Base-by-base conservation (phyloP, 1,140 invertebrate species). In the Trachelipus rathkii region DNA sequence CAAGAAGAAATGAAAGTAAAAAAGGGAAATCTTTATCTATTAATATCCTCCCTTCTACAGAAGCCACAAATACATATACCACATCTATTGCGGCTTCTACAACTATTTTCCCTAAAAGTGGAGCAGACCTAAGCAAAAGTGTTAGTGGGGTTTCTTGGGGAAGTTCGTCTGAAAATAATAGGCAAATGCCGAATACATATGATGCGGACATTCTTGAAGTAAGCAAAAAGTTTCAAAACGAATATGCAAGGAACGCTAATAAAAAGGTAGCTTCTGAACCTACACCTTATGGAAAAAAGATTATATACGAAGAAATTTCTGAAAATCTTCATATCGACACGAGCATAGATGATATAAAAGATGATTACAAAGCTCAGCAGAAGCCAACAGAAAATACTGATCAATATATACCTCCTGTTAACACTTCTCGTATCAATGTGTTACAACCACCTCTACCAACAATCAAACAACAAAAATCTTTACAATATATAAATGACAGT, bases 251-350 rank as follows among this genome's bases (percentile, higher is more conserved):
- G 11, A 60, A 15, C 50, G 19, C 11, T 3, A 60, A 60, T 60
- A 19, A 60, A 60, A 60, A 60, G 50, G 8, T 15, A 8, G 19
- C 4, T 60, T 60, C 19, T 15, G 50, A 60, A 60, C 11, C 19
- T 15, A 2, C 50, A 15, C 8, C 50, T 19, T 33, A 33, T 33
- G 33, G 33, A 6, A 60, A 60, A 60, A 60, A 60, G 19, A 8
- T 60, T 60, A 60, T 60, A 60, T 60, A 60, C 19, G 50, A 60
- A 60, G 50, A 60, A 8, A 60, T 60, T 60, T 60, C 50, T 13
- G 50, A 19, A 8, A 60, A 60, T 60, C 50, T 60, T 60, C 50
- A 60, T 8, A 60, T 60, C 8, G 50, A 60, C 8, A 60, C 50
- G 19, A 60, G 50, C 8, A 60, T 60, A 13, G 50, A 60, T 60